phyloP scores from a whole-genome alignment of 2,113 vertebrate species.

The Cygnus buccinator region DNA sequence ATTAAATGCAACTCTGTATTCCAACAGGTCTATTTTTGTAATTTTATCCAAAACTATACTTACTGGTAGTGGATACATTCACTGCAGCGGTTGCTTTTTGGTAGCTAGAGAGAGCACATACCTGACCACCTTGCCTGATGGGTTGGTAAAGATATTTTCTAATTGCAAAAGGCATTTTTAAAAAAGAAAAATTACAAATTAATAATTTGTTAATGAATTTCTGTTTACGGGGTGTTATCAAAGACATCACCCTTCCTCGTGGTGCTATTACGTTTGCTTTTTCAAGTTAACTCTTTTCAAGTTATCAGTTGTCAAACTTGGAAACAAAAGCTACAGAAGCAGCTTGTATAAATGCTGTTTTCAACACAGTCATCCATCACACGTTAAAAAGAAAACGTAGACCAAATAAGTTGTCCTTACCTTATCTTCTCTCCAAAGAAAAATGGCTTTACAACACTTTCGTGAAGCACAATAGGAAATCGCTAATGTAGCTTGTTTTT shows the following conservation, averaged over 20 bases:
- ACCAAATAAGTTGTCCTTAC: not conserved
- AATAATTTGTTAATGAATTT: not conserved
- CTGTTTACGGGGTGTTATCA: conserved; percentile 33
- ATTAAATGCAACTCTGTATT: not conserved
- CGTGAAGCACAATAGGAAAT: not conserved
- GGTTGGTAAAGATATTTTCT: not conserved
- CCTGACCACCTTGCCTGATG: not conserved
- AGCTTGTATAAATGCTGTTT: not conserved
- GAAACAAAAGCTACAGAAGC: not conserved
- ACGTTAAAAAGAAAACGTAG: not conserved
- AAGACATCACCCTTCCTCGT: not conserved
- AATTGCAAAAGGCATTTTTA: not conserved
- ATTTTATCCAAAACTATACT: not conserved
- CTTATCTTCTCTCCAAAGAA: not conserved
- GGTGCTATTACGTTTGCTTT: conserved; percentile 29
- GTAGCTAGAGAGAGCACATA: not conserved
- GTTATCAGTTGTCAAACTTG: not conserved
- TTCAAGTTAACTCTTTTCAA: not conserved
- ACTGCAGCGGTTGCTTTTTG: not conserved
- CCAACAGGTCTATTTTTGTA: not conserved
- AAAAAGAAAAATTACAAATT: not conserved
- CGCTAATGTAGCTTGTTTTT: not conserved
- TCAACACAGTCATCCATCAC: not conserved
- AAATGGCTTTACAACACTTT: not conserved
- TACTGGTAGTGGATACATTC: not conserved